Conservation (phyloP, 2,113 vertebrate species). For the Dipodomys ordii region DNA sequence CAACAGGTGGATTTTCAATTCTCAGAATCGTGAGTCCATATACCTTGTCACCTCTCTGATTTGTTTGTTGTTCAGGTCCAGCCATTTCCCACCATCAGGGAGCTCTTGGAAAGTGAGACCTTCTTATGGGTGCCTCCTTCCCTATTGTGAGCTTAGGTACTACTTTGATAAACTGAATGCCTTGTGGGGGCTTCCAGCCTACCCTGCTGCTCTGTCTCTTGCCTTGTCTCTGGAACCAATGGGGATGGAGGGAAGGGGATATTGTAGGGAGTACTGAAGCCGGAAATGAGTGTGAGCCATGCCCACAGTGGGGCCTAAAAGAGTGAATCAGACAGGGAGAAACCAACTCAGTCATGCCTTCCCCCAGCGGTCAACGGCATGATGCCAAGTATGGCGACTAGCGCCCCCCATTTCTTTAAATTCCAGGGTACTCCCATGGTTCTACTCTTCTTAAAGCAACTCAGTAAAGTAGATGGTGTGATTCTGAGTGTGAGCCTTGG, state of each 20-base stretch:
- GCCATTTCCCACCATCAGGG: not conserved
- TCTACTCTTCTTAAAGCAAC: not conserved
- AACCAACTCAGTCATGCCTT: conserved; percentile 49
- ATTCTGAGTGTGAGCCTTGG: not conserved
- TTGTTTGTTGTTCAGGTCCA: not conserved
- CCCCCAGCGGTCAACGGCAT: not conserved
- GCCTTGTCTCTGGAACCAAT: conserved; percentile 29
- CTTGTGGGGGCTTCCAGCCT: not conserved
- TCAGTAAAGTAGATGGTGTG: not conserved
- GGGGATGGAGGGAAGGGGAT: not conserved
- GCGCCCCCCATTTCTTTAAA: conserved; percentile 30
- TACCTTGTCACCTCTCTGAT: not conserved
- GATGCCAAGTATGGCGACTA: not conserved
- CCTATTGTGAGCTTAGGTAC: not conserved
- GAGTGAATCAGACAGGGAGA: conserved; percentile 71
- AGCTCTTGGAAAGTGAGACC: not conserved
- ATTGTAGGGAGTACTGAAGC: conserved; percentile 51
- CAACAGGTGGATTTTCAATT: not conserved
- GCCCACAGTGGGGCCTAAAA: conserved; percentile 29
- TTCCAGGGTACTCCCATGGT: not conserved
- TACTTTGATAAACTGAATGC: not conserved
- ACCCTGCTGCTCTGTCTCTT: conserved; percentile 26
- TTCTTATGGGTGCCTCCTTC: not conserved
- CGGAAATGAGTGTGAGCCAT: conserved; percentile 59
- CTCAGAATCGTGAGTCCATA: not conserved